These are phyloP conservation scores for Ptychochromis oligacanthus DNA, from an alignment of 2,113 vertebrate genomes.

Conservation along the genomic window DNA sequence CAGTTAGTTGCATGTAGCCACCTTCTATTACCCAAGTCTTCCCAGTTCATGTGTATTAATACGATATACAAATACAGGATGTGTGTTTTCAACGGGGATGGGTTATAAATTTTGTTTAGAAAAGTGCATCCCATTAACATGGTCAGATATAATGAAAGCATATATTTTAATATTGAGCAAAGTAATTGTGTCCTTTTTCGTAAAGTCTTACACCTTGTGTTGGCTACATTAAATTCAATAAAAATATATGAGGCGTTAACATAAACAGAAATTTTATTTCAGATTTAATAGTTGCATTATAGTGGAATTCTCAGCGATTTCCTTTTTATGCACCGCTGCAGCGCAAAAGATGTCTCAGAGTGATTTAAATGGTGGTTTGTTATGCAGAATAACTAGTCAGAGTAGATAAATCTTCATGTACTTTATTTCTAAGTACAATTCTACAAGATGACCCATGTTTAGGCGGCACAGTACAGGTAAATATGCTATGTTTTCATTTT, in stretches of 20 bases:
- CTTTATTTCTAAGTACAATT: not conserved
- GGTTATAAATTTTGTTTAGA: not conserved
- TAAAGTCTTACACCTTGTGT: not conserved
- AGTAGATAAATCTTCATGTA: not conserved
- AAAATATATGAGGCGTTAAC: rapidly evolving
- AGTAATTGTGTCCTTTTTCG: not conserved
- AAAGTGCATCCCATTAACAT: not conserved
- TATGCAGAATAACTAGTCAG: not conserved
- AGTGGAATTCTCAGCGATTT: not conserved
- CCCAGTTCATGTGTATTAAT: slow-evolving; percentile 2
- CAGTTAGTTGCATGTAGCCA: not conserved
- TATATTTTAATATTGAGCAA: not conserved
- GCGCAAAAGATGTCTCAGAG: not conserved
- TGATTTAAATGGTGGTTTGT: not conserved
- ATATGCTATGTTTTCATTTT: not conserved
- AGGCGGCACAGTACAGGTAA: not conserved
- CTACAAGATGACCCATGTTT: not conserved
- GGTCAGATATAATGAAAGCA: not conserved
- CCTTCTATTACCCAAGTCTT: not conserved
- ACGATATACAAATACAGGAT: rapidly evolving
- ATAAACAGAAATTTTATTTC: not conserved
- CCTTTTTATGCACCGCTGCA: not conserved
- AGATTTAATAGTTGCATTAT: not conserved
- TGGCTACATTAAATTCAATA: not conserved
- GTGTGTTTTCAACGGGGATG: not conserved